phyloP scores from a whole-genome alignment of 2,888 invertebrate species.

The Unio pictorum region DNA sequence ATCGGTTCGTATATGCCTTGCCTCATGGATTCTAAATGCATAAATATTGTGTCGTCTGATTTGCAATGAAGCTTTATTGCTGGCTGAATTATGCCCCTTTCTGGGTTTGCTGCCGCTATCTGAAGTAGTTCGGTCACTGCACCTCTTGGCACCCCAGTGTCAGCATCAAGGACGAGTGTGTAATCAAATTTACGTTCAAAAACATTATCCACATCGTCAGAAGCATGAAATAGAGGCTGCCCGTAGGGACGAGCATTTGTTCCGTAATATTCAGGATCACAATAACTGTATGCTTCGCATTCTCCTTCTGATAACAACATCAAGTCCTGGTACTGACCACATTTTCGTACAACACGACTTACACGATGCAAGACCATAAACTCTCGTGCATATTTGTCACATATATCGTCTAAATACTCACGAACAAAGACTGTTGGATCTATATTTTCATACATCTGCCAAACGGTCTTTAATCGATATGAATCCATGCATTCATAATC shows the following conservation, averaged over 20 bases:
- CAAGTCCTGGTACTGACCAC: slow-evolving; percentile 65
- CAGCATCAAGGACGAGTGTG: slow-evolving; percentile 52
- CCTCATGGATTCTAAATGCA: slow-evolving; percentile 61
- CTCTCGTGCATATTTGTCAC: slow-evolving; percentile 55
- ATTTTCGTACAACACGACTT: slow-evolving; percentile 58
- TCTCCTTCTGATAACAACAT: slow-evolving; percentile 62
- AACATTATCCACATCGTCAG: slow-evolving; percentile 58
- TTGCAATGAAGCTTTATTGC: slow-evolving; percentile 56
- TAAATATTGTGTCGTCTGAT: slow-evolving; percentile 56
- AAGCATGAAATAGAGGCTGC: slow-evolving; percentile 56
- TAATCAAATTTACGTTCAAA: slow-evolving; percentile 33
- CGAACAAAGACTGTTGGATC: slow-evolving; percentile 44
- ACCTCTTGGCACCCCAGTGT: slow-evolving; percentile 56
- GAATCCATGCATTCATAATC: slow-evolving; percentile 48
- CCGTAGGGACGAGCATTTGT: slow-evolving; percentile 46
- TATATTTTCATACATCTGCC: slow-evolving; percentile 51
- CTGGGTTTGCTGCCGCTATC: slow-evolving; percentile 60
- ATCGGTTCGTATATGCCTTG: slow-evolving; percentile 60
- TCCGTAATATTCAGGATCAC: slow-evolving; percentile 52
- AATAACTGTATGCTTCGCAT: slow-evolving; percentile 56
- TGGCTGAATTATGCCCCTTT: slow-evolving; percentile 61
- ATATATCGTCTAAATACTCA: slow-evolving; percentile 57
- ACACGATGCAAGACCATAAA: slow-evolving; percentile 63
- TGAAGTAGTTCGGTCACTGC: slow-evolving; percentile 52
- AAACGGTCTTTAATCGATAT: slow-evolving; percentile 47